phyloP scores from a whole-genome alignment of 2,888 invertebrate genomes.

The Ramazzottius varieornatus region DNA sequence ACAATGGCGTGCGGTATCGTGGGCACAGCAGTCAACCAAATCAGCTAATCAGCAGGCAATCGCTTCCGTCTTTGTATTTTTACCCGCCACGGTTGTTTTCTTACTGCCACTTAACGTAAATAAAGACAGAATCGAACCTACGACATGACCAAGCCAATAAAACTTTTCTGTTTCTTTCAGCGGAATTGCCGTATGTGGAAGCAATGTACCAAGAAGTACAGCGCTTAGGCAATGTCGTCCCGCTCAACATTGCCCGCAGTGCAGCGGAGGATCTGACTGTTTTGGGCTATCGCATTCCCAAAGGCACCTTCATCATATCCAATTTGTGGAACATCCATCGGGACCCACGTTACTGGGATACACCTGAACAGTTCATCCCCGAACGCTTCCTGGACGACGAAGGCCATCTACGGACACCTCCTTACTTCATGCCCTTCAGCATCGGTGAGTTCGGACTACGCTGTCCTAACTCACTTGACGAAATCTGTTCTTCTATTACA shows the following conservation, averaged over 20 bases:
- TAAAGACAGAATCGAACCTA: no score
- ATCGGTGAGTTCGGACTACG: constrained; percentile 5
- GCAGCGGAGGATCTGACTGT: neutral
- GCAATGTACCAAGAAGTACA: neutral
- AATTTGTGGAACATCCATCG: constrained; percentile 8
- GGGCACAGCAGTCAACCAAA: no score
- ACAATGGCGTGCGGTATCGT: no score
- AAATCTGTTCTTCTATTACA: no score
- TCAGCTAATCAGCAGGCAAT: no score
- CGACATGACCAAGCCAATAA: no score
- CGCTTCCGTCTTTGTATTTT: no score
- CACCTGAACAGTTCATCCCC: constrained; percentile 7
- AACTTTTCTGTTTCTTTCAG: neutral
- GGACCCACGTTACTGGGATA: constrained; percentile 7
- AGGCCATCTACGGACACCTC: constrained; percentile 6
- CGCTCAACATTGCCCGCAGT: constrained; percentile 1
- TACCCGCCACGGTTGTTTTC: no score
- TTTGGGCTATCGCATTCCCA: constrained; percentile 7
- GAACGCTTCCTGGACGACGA: constrained; percentile 8
- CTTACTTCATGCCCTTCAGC: constrained; percentile 7
- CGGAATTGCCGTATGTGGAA: neutral
- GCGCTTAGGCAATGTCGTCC: neutral
- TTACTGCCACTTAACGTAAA: no score
- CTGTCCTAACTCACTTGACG: neutral
- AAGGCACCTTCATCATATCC: constrained; percentile 6